Evolutionary conservation across 2,888 invertebrate genomes (phyloP).

Genomic region (Nineta flava): DNA sequence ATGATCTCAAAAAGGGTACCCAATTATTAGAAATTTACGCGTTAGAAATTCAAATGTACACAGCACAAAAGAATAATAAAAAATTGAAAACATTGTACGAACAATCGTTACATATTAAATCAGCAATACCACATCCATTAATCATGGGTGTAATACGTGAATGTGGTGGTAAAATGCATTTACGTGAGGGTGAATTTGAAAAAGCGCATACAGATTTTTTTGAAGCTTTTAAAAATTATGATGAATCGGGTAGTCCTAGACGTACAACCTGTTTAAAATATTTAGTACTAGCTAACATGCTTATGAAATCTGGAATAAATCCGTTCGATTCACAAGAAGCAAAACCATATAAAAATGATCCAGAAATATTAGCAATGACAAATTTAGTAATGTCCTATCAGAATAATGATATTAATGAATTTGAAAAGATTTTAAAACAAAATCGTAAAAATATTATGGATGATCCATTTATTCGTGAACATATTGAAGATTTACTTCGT

Average conservation of each 20-base stretch:
- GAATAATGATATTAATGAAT: slow-evolving; percentile 96
- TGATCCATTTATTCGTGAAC: slow-evolving; percentile 96
- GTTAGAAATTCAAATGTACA: slow-evolving; percentile 99
- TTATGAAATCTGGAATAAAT: slow-evolving; percentile 99
- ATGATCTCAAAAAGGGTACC: slow-evolving; percentile 94
- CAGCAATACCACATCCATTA: slow-evolving; percentile 98
- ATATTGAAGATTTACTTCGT: slow-evolving; percentile 90
- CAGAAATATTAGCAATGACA: slow-evolving; percentile 98
- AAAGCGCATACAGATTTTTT: slow-evolving; percentile 99
- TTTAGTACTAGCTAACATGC: slow-evolving; percentile 95
- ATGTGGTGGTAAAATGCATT: slow-evolving; percentile 99
- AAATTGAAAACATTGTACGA: slow-evolving; percentile 92
- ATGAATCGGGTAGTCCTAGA: slow-evolving; percentile 94
- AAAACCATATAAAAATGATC: slow-evolving; percentile 98
- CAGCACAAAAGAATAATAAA: slow-evolving; percentile 98
- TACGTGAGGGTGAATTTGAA: slow-evolving; percentile 96
- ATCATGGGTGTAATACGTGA: slow-evolving; percentile 99
- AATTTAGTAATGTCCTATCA: slow-evolving; percentile 94
- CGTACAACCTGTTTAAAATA: slow-evolving; percentile 96
- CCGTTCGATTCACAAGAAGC: slow-evolving; percentile 99
- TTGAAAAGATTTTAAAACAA: slow-evolving; percentile 88
- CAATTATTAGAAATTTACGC: slow-evolving; percentile 97
- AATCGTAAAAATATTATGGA: slow-evolving; percentile 96
- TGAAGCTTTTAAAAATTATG: slow-evolving; percentile 98
- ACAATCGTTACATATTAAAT: slow-evolving; percentile 95